Evolutionary conservation across 2,113 vertebrate genomes (phyloP).

Genomic region (Piliocolobus tephrosceles): DNA sequence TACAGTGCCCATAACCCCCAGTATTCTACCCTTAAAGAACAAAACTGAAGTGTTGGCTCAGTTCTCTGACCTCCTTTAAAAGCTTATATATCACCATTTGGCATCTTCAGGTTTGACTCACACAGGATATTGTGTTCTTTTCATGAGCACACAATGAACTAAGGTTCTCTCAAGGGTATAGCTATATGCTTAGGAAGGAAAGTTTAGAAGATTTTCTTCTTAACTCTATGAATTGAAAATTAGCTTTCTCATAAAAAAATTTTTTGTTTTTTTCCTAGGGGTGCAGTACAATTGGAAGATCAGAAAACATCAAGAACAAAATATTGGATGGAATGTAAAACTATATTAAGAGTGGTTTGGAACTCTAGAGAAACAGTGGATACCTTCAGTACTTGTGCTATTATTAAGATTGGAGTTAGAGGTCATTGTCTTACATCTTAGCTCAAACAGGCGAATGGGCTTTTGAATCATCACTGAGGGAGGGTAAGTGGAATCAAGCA

Average conservation of each 20-base stretch:
- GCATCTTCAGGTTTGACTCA: slow-evolving; percentile 45
- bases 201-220: slow-evolving; percentile 44
- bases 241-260: slow-evolving; percentile 55
- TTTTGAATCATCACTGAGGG: neutral
- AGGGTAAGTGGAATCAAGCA: neutral
- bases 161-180: slow-evolving; percentile 45
- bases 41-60: neutral
- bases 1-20: neutral
- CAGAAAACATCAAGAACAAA: slow-evolving; percentile 32
- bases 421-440: neutral
- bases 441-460: slow-evolving; percentile 17
- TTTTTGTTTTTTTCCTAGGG: slow-evolving; percentile 25
- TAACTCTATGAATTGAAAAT: slow-evolving; percentile 42
- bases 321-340: slow-evolving; percentile 18
- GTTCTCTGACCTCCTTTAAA: neutral
- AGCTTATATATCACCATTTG: slow-evolving; percentile 24
- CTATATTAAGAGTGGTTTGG: neutral
- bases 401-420: neutral
- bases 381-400: neutral
- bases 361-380: neutral
- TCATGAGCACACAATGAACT: neutral
- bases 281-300: slow-evolving; percentile 32
- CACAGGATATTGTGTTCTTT: slow-evolving; percentile 47
- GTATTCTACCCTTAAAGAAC: neutral
- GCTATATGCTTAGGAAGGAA: slow-evolving; percentile 9